A percentile compares a stretch with the other conserved stretches of the same genome.
Conservation (phyloP, 1,140 invertebrate genomes). For the Uloborus diversus region DNA sequence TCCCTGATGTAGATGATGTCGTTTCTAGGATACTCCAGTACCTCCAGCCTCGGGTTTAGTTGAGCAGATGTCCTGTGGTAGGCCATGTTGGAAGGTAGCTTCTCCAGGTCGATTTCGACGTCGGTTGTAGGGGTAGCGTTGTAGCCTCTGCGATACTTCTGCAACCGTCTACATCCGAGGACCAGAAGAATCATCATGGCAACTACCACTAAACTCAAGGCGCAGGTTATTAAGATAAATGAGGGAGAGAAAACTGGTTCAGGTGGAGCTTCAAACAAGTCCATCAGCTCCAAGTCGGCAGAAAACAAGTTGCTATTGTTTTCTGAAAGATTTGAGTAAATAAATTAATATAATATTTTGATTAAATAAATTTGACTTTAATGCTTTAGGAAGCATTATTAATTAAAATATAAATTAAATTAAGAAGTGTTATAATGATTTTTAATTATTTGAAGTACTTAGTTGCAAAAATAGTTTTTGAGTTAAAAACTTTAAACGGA, state of each 20-base stretch:
- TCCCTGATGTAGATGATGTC: conserved; percentile 95
- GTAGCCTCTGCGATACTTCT: conserved; percentile 71
- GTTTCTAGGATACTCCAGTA: conserved; percentile 92
- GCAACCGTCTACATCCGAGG: conserved; percentile 33
- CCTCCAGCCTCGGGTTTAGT: conserved; percentile 91
- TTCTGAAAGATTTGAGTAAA: conserved; percentile 20
- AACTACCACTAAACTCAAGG: conserved; percentile 59
- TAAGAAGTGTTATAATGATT: neutral
- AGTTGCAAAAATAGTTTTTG: neutral
- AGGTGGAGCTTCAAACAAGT: conserved; percentile 48
- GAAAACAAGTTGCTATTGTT: conserved; percentile 51
- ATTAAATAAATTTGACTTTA: neutral
- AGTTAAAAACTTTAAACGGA: neutral
- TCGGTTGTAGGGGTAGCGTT: conserved; percentile 71
- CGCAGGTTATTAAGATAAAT: conserved; percentile 77
- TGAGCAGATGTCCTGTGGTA: conserved; percentile 84
- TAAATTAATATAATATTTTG: too few relatives aligned
- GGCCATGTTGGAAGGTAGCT: conserved; percentile 85
- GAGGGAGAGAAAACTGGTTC: conserved; percentile 75
- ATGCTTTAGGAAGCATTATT: too few relatives aligned
- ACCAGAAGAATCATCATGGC: conserved; percentile 42
- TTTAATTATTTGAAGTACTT: neutral
- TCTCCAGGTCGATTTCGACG: conserved; percentile 86
- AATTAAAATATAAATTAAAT: neutral
- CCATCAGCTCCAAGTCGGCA: conserved; percentile 44